Base-by-base conservation (phyloP, 2,113 vertebrate species). In the Vulpes ferrilata region DNA sequence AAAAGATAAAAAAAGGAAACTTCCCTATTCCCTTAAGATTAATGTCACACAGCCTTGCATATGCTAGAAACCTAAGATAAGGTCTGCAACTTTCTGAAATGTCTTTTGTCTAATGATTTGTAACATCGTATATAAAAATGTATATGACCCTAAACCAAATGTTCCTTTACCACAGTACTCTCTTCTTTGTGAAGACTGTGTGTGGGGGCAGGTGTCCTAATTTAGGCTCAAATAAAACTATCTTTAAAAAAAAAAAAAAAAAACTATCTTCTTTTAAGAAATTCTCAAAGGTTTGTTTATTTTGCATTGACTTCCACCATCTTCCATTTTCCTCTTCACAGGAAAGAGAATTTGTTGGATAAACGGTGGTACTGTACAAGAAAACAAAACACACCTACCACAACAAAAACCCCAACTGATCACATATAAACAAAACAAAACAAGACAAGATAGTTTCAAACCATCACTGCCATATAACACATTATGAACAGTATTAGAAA, bases 241-340 rank as follows among this genome's bases (percentile, higher is more conserved):
- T 38, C 35, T 43, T 43, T 43, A 43, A 43, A 43, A 43, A 43
- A 43, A 43, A 43, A 35, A 35, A 35, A 35, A 35, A 43, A 43
- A 43, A 5, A 43, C 43, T 74, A 43, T 22, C 35, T 74, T 43
- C 43, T 74, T 74, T 43, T 13, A 7, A 74, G 11, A 74, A 74
- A 74, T 38, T 43, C 22, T 74, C 3, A 43, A 43, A 74, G 71
- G 38, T 43, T 73, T 23, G 71, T 73, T 15, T 38, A 7, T 74
- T 74, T 43, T 74, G 71, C 71, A 43, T 13, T 74, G 71, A 74
- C 22, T 25, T 74, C 22, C 62, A 25, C 62, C 30, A 92, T 89
- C 59, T 96, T 84, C n/a, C 17, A 85, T 10, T 80, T 76, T 91
- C 13, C 38, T 95, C 62, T n/a, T 93, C 32, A 87, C 51, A 78